phyloP scores from a whole-genome alignment of 2,113 vertebrate species.

The Bolborhynchus lineola region DNA sequence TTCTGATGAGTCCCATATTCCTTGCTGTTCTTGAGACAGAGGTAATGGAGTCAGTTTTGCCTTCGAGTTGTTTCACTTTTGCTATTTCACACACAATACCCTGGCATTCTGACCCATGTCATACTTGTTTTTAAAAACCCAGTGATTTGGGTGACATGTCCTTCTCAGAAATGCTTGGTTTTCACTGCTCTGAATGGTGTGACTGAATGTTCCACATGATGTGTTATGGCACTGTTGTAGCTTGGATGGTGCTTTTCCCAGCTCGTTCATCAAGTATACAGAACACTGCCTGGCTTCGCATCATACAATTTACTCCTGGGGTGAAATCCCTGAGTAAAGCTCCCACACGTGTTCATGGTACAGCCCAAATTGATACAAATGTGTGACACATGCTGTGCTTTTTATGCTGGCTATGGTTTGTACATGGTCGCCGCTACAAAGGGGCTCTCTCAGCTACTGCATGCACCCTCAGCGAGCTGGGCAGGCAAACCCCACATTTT shows the following conservation, averaged over 20 bases:
- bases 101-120: background rate
- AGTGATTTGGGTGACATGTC: background rate
- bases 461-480: background rate
- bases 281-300: background rate
- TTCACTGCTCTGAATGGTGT: background rate
- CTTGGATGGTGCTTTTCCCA: background rate
- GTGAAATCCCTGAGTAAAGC: background rate
- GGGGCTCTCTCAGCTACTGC: background rate
- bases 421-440: background rate
- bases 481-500: rapidly evolving
- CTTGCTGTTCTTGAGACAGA: background rate
- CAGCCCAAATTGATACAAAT: rapidly evolving
- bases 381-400: background rate
- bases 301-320: background rate
- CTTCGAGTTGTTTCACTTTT: background rate
- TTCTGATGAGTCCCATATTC: background rate
- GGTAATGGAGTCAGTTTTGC: background rate
- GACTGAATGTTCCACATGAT: background rate
- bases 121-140: background rate
- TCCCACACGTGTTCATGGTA: background rate
- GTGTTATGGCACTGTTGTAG: background rate
- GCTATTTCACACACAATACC: background rate
- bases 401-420: background rate
- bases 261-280: too few species aligned
- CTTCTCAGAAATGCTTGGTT: background rate